Base-by-base conservation (phyloP, 2,113 vertebrate genomes). In the Labrus mixtus region DNA sequence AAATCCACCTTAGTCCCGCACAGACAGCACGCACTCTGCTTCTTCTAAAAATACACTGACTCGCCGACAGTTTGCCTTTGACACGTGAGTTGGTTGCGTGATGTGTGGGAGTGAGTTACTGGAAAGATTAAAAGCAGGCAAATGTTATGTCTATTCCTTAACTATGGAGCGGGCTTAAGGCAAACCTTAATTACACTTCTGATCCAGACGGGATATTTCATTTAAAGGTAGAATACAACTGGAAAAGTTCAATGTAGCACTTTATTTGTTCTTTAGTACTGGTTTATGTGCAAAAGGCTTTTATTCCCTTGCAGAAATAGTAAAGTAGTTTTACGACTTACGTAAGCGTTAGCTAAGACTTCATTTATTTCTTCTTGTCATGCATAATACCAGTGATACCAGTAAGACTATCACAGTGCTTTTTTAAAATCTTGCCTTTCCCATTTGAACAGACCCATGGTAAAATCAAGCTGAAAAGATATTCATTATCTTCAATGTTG, bases 61-160 rank as follows among this genome's bases (percentile, higher is more conserved):
- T 4, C 6, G 25, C 37, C 50, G 48, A 56, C 48, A 23, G 41
- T 71, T 58, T 23, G 25, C 36, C 10, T 16, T 20, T 19, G 53
- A 61, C 85, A 61, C 81, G 85, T 79, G 87, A 83, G 71, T 36
- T 6, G 54, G 29, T 71, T 83, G 81, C 81, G 22, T 90, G 82
- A 58, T 68, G 81, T 57, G 71, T 86, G 63, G 78, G 78, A 72
- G 79, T 50, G 43, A 78, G 75, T 23, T 4, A 22, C 6, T 43
- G 64, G 53, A 53, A 69, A 89, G 89, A 85, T 90, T 87, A 89
- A 62, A 62, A 54, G 80, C 80, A 73, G 64, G 75, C 76, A 70
- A 78, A 68, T 83, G 86, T 85, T 83, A 73, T 84, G 83, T 76
- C 70, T 86, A 22, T 73, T 79, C 16, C 73, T 76, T 87, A 84